These are phyloP conservation scores for Electrona antarctica DNA, from an alignment of 2,113 vertebrate genomes.

Conservation along the genomic window DNA sequence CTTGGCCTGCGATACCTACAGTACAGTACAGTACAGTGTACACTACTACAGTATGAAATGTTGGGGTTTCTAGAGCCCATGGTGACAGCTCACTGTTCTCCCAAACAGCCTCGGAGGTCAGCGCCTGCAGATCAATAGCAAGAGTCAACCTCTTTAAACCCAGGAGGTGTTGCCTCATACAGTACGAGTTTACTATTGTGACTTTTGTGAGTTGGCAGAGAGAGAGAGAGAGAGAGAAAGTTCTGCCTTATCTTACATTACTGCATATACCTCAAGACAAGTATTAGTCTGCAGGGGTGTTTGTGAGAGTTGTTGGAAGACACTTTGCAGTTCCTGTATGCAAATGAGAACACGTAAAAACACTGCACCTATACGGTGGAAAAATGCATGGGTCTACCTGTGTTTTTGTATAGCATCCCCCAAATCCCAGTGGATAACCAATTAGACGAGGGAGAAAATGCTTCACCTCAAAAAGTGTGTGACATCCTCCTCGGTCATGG, in stretches of 20 bases:
- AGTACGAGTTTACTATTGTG: slow-evolving; percentile 33
- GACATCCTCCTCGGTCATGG: slow-evolving; percentile 13
- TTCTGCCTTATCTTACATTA: slow-evolving; percentile 24
- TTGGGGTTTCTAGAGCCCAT: slow-evolving; percentile 17
- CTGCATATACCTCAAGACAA: slow-evolving; percentile 13
- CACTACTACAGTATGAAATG: slow-evolving; percentile 8
- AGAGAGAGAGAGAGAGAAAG: background rate
- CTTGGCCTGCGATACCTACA: slow-evolving; percentile 5
- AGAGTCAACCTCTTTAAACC: slow-evolving; percentile 42
- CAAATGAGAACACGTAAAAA: background rate
- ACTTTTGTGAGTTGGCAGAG: slow-evolving; percentile 32
- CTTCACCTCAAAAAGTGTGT: slow-evolving; percentile 1
- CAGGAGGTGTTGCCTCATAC: slow-evolving; percentile 30
- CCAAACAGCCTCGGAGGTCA: slow-evolving; percentile 48
- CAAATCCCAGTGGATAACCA: background rate
- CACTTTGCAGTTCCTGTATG: slow-evolving; percentile 22
- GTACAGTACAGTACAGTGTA: no score
- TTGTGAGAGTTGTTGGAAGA: slow-evolving; percentile 42
- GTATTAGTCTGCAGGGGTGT: slow-evolving; percentile 36
- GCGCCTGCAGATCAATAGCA: slow-evolving; percentile 32
- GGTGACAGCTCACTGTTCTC: slow-evolving; percentile 32
- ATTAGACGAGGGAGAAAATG: background rate
- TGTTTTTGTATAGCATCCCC: background rate
- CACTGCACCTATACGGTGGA: background rate
- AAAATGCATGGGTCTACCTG: no score